Base-by-base conservation (phyloP, 2,888 invertebrate species). In the Phania funesta region DNA sequence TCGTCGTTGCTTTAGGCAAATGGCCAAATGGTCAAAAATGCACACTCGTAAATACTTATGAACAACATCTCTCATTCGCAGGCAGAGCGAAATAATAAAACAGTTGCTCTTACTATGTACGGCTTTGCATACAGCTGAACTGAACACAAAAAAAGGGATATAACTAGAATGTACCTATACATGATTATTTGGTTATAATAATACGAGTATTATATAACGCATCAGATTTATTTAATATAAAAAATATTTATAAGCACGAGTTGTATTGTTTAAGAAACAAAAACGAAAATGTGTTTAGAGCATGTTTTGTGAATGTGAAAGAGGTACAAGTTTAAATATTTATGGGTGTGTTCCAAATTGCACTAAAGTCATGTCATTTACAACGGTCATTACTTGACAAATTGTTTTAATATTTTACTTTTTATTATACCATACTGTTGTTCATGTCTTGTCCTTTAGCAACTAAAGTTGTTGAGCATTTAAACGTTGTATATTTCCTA, bases 1-100 rank as follows among this genome's bases (percentile, higher is more conserved):
- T 76, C 26, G 52, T 60, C 38, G 70, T 50, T 18, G 74, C 82
- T 75, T 70, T 82, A 75, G 82, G 82, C 82, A 82, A 78, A 82
- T 46, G 54, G 78, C 82, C 82, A 82, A 82, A 78, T 79, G 78
- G 71, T 79, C 78, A 79, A 24, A 70, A 54, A 29, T 62, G 26
- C 24, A 50, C 44, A 44, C 5, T 38, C 48, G 11, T 9, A 22
- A n/a, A n/a, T 13, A 62, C 41, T 16, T 11, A 54, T 16, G 46
- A 48, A n/a, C 48, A 60, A 38, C 41, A 52, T 44, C 29, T 38
- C 52, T 44, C 50, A 32, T 26, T 32, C 26, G 52, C 13, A 16
- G 60, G 48, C 38, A 20, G 32, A 67, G 58, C 11, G n/a, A n/a
- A 58, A 58, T 16, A 35, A 35, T 38, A 1, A 50, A 71, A 71